Conservation (phyloP, 2,888 invertebrate species). For the Mechanitis mazaeus region DNA sequence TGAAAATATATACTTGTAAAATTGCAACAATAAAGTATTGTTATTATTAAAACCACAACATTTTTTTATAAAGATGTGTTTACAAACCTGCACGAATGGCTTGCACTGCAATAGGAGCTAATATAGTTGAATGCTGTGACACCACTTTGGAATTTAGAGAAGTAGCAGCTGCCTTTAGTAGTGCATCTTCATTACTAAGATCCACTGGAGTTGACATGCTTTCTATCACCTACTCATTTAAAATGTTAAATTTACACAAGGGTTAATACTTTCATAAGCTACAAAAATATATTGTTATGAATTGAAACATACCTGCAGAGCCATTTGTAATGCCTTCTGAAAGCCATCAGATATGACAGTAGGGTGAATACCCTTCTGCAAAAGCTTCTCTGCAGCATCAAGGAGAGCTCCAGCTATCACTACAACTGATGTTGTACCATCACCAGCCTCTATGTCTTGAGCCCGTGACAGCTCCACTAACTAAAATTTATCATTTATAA, state of each 20-base stretch:
- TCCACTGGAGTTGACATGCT: conserved; percentile 92
- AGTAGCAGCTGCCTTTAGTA: conserved; percentile 97
- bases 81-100: conserved; percentile 88
- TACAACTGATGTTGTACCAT: conserved; percentile 99
- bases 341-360: conserved; percentile 98
- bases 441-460: conserved; percentile 99
- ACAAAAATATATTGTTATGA: neutral
- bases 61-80: too few relatives aligned
- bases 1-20: conserved; percentile 31
- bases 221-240: conserved; percentile 79
- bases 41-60: neutral
- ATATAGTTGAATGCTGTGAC: conserved; percentile 95
- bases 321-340: conserved; percentile 87
- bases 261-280: neutral
- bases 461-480: conserved; percentile 98
- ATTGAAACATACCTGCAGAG: conserved; percentile 72
- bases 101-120: conserved; percentile 98
- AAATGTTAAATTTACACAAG: conserved; percentile 3
- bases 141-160: conserved; percentile 99
- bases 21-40: neutral
- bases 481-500: conserved; percentile 64
- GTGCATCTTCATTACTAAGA: conserved; percentile 88
- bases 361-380: conserved; percentile 97
- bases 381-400: conserved; percentile 94
- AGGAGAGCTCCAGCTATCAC: conserved; percentile 97